Evolutionary conservation across 2,797 vertebrate species (phyloP).

Genomic region (Coracias cyanogaster): DNA sequence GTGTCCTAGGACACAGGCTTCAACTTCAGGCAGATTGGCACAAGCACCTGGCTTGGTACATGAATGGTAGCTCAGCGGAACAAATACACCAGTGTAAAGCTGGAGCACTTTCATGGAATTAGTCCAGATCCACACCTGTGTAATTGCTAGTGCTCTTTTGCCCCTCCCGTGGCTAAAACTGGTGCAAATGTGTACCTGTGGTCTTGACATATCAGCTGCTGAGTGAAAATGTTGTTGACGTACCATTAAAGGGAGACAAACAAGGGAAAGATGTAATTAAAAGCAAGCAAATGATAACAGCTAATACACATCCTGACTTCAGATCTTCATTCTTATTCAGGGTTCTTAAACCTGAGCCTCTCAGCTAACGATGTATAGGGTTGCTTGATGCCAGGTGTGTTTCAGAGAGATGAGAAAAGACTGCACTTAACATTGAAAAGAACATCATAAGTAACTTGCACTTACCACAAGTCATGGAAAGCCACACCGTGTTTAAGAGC

Average conservation of each 20-base stretch:
- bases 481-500: not conserved
- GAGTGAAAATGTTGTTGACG: conserved; percentile 66
- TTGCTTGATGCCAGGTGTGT: conserved; percentile 8
- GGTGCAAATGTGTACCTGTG: conserved; percentile 42
- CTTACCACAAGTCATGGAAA: not conserved
- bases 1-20: not conserved
- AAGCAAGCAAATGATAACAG: conserved; percentile 51
- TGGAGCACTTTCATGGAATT: not conserved
- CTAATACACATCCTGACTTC: conserved; percentile 45
- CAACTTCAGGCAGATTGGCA: not conserved
- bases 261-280: conserved; percentile 70
- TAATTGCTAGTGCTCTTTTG: not conserved
- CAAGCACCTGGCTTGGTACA: not conserved
- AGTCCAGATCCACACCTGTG: not conserved
- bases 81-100: not conserved
- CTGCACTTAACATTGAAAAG: not conserved
- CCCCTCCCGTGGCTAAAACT: not conserved
- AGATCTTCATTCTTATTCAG: conserved; percentile 4
- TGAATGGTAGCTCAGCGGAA: not conserved
- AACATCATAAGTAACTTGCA: not conserved
- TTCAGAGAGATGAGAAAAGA: conserved; percentile 19
- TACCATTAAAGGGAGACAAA: conserved; percentile 71
- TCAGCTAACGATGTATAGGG: not conserved
- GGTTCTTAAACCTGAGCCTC: not conserved
- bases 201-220: conserved; percentile 33